Evolutionary conservation across 2,888 invertebrate species (phyloP), one percentile per base, ranked within the genome.

Genomic region (Opisthograptis luteolata): DNA sequence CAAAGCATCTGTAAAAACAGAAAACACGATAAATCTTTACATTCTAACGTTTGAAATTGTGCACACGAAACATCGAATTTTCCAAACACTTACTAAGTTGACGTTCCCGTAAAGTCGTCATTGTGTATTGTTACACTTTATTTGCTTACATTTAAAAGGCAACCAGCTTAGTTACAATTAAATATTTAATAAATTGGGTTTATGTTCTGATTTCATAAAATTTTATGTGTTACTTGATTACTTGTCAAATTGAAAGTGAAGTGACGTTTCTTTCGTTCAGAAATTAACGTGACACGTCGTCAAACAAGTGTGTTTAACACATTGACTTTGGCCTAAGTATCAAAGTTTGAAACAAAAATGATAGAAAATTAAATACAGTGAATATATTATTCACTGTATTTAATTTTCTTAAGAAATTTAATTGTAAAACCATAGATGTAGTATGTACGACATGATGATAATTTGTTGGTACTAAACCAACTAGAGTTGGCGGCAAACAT

Each of bases 1-100:
- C 59, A 99, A 91, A 62, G 98, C 97, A 93, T 93, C 97, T 98
- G 87, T 52, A 92, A 92, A 63, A 9, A 24, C 10, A n/a, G 5
- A 51, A 43, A 52, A 55, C 49, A 43, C 17, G 32, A 31, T 9
- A 39, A 43, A 37, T 36, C 25, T 6, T 14, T 27, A 1, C 13
- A 35, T 7, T 37, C 12, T 3, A 25, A 9, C 27, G 4, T 13
- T 9, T 10, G 22, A 40, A 57, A 55, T n/a, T n/a, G n/a, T 47
- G 43, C 15, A 40, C 28, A 25, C 13, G n/a, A 17, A 24, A 35
- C 20, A 40, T 32, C 9, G 5, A 8, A 3, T 32, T 49, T 44
- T 20, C 6, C 13, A 7, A 20, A n/a, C 14, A 53, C 92, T 85
- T 87, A 94, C 94, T 94, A 73, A 94, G 93, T 87, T 95, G 95